Evolutionary conservation across 2,797 vertebrate genomes (phyloP), one percentile per base, ranked within the genome.

Genomic region (Kryptopterus vitreolus): DNA sequence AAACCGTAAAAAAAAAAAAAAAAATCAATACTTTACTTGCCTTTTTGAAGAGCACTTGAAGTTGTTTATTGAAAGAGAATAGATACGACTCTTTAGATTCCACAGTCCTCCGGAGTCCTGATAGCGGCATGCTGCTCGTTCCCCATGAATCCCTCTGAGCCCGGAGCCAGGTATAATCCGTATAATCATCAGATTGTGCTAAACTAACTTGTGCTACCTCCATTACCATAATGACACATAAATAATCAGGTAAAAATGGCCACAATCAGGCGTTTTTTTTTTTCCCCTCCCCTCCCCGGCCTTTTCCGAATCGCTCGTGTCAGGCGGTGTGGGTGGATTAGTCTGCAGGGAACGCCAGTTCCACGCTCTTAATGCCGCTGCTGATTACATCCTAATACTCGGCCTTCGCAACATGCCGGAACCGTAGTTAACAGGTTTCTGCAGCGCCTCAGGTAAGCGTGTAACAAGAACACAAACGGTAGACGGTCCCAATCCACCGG

Each of bases 141-240:
- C 52, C 80, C 43, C 66, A 66, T 43, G 38, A 43, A 57, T 63
- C 58, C 43, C 50, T 43, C 61, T 43, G 74, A 16, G 48, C 79
- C 83, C 46, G 75, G 52, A 62, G 76, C 58, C 78, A 81, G 82
- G 77, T 77, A 75, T 82, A 82, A 84, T 82, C 80, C 22, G 61
- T 72, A 79, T 73, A 86, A 83, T 85, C 83, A 83, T 71, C 73
- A 84, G 79, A 80, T 77, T 86, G 83, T 72, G 74, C 69, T 81
- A 83, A 86, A 88, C 89, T 88, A 91, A 90, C 91, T 88, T 90
- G 90, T 90, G 88, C 84, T 85, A 85, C 92, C 83, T 91, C 91
- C 92, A 94, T 94, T 94, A 93, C 91, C 87, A 92, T 93, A 93
- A 94, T 94, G 92, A 89, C 88, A 89, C 76, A 88, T 92, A 90